A percentile compares a stretch with the other conserved stretches of the same genome.
Conservation (phyloP, 2,797 vertebrate species). For the Falco biarmicus region DNA sequence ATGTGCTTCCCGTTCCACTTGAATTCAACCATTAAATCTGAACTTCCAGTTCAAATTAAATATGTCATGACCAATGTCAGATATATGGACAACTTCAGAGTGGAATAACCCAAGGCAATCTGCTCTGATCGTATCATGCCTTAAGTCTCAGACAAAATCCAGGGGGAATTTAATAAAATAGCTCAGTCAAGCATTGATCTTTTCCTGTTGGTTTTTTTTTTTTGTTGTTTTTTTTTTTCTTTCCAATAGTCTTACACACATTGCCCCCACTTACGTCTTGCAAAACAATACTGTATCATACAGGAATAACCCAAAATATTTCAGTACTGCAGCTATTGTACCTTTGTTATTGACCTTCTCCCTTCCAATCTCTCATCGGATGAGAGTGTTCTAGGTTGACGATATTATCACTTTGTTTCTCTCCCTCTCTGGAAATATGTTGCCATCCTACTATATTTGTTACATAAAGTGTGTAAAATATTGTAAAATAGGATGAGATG, state of each 20-base stretch:
- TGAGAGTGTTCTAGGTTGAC: not conserved
- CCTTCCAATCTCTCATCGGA: not conserved
- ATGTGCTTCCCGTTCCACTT: slow-evolving; percentile 72
- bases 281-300: slow-evolving; percentile 31
- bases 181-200: slow-evolving; percentile 75
- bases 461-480: not conserved
- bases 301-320: slow-evolving; percentile 31
- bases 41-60: slow-evolving; percentile 78
- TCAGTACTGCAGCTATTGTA: not conserved
- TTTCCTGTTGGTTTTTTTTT: slow-evolving; percentile 50
- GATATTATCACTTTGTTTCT: not conserved
- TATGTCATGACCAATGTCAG: slow-evolving; percentile 77
- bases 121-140: slow-evolving; percentile 74
- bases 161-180: slow-evolving; percentile 74
- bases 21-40: slow-evolving; percentile 76
- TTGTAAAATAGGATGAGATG: not conserved
- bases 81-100: slow-evolving; percentile 77
- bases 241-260: slow-evolving; percentile 51
- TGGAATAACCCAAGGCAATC: slow-evolving; percentile 78
- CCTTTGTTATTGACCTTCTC: slow-evolving; percentile 29
- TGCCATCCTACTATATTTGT: not conserved
- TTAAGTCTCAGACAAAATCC: slow-evolving; percentile 68
- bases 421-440: not conserved
- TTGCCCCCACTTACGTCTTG: not conserved
- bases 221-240: not conserved